Evolutionary conservation across 2,888 invertebrate genomes (phyloP).

Genomic region (Idaea straminata): DNA sequence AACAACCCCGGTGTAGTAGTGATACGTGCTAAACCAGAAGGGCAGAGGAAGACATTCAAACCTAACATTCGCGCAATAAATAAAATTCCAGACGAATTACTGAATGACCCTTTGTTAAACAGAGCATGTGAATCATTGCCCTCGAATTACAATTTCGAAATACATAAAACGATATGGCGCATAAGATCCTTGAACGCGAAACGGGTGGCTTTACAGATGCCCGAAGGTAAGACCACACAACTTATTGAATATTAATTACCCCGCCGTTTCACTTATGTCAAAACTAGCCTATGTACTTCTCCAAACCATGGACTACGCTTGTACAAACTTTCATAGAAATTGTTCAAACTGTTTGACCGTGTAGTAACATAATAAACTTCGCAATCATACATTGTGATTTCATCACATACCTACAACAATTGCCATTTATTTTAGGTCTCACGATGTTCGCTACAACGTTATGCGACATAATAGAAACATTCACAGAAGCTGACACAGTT

Average conservation of each 20-base stretch:
- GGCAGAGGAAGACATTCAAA: slow-evolving; percentile 88
- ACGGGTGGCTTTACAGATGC: slow-evolving; percentile 97
- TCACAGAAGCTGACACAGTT: slow-evolving; percentile 93
- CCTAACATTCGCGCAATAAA: slow-evolving; percentile 84
- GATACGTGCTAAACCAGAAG: slow-evolving; percentile 87
- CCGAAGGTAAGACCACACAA: slow-evolving; percentile 84
- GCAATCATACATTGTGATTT: background rate
- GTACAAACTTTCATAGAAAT: background rate
- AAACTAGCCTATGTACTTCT: background rate
- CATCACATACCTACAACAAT: slow-evolving; percentile 6
- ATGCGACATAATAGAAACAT: slow-evolving; percentile 94
- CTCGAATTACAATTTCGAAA: slow-evolving; percentile 98
- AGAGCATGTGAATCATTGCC: slow-evolving; percentile 89
- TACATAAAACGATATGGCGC: slow-evolving; percentile 98
- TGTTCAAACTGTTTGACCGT: no score
- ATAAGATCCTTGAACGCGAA: slow-evolving; percentile 90
- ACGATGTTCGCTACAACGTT: slow-evolving; percentile 95
- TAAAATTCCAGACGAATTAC: slow-evolving; percentile 89
- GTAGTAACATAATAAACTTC: no score
- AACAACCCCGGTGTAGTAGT: slow-evolving; percentile 79
- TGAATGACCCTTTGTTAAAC: slow-evolving; percentile 87
- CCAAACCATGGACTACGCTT: background rate
- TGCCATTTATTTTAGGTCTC: slow-evolving; percentile 76
- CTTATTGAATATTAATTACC: background rate
- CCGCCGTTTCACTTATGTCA: background rate